Percentiles rank a stretch among this genome's conserved stretches.
Evolutionary conservation across 1,140 invertebrate species (phyloP).

Genomic region (Camponotus floridanus): DNA sequence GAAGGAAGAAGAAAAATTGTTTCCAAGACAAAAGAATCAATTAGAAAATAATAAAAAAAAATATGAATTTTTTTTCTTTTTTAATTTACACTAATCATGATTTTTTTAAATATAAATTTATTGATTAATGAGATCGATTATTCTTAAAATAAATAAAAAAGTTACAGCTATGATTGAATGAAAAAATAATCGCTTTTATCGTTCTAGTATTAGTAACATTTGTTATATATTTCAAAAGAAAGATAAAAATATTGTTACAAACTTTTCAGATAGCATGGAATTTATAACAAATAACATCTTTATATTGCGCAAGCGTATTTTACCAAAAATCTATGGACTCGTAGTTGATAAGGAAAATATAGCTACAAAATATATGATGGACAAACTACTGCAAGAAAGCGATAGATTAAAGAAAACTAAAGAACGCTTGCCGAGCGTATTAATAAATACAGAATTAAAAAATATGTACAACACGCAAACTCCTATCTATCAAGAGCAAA

Average conservation of each 20-base stretch:
- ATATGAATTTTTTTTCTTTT: background rate
- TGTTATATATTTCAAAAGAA: background rate
- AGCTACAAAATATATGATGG: background rate
- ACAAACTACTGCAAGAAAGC: background rate
- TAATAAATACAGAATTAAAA: background rate
- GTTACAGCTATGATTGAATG: background rate
- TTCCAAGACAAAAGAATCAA: background rate
- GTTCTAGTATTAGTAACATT: background rate
- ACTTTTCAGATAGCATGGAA: constrained; percentile 5
- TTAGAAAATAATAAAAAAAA: background rate
- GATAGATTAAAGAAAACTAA: background rate
- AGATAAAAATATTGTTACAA: background rate
- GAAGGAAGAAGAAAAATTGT: background rate
- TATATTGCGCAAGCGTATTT: background rate
- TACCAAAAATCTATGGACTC: constrained; percentile 22
- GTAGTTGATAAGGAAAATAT: background rate
- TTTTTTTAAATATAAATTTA: background rate
- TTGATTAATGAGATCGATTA: background rate
- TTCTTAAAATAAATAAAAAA: background rate
- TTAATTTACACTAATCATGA: background rate
- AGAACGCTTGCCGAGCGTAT: background rate
- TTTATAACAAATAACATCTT: constrained; percentile 18
- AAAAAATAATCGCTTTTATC: background rate
- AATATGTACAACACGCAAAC: background rate
- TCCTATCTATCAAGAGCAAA: constrained; percentile 4